phyloP scores from a whole-genome alignment of 2,113 vertebrate genomes.

The Eubucco bourcierii region DNA sequence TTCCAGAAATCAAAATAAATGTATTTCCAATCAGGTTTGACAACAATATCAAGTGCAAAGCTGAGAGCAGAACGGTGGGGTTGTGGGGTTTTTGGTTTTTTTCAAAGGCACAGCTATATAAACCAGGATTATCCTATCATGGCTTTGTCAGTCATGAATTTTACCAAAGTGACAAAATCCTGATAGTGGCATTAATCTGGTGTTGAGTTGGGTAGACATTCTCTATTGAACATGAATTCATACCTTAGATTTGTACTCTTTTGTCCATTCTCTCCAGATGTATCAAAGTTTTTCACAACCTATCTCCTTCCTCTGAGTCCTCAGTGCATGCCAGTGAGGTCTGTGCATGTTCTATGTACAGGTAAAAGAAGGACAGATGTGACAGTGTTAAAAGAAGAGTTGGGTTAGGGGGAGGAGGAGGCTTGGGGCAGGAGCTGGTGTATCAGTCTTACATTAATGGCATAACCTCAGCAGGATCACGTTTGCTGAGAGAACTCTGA shows the following conservation, averaged over 20 bases:
- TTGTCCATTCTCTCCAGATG: background rate
- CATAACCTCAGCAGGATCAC: background rate
- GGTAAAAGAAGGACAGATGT: background rate
- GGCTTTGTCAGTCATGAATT: background rate
- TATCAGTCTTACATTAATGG: background rate
- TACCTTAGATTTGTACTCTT: background rate
- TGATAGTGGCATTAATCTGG: background rate
- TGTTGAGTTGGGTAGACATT: background rate
- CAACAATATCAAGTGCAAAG: slow-evolving; percentile 59
- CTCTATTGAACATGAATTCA: slow-evolving; percentile 6
- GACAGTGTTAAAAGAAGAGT: background rate
- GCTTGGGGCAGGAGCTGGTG: background rate
- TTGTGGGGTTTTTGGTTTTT: background rate
- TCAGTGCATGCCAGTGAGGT: background rate
- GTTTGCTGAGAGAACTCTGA: background rate
- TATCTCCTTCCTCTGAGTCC: background rate
- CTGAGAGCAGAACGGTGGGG: slow-evolving; percentile 19
- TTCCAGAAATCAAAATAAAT: slow-evolving; percentile 80
- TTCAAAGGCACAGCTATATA: slow-evolving; percentile 24
- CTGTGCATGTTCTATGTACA: fast-evolving
- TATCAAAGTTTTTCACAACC: background rate
- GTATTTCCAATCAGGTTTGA: slow-evolving; percentile 72
- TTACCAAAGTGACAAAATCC: background rate
- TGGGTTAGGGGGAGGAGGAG: background rate
- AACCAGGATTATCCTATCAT: background rate